Conservation (phyloP, 1,140 invertebrate species). For the Diabrotica virgifera region DNA sequence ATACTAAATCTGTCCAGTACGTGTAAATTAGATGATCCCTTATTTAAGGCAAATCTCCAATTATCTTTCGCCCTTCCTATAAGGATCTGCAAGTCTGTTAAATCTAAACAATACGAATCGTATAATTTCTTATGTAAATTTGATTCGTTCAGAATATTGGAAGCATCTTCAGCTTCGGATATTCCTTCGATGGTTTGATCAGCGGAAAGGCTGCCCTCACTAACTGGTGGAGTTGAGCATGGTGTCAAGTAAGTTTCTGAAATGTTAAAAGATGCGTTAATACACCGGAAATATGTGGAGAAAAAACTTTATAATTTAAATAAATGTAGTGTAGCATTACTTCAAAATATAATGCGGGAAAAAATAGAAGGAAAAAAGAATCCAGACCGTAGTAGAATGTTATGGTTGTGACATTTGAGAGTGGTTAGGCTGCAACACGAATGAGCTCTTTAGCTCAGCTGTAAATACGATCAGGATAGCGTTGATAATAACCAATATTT, state of each 20-base stretch:
- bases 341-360: not conserved
- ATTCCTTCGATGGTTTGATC: conserved; percentile 34
- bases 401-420: too few species aligned
- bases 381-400: too few species aligned
- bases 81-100: conserved; percentile 84
- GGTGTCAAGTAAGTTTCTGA: conserved; percentile 82
- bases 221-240: conserved; percentile 86
- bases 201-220: conserved; percentile 61
- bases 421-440: too few species aligned
- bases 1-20: conserved; percentile 90
- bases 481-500: too few species aligned
- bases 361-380: not conserved
- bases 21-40: conserved; percentile 80
- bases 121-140: conserved; percentile 73
- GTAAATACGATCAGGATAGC: too few species aligned
- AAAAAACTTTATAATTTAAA: too few species aligned
- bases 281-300: too few species aligned
- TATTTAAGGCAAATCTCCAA: conserved; percentile 82
- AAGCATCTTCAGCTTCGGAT: conserved; percentile 29
- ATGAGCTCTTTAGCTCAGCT: too few species aligned
- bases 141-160: conserved; percentile 56
- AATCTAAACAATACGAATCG: conserved; percentile 78
- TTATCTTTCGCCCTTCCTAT: conserved; percentile 84
- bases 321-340: too few species aligned
- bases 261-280: conserved; percentile 13